Conservation (phyloP, 2,888 invertebrate genomes). For the Salpingus planirostris region DNA sequence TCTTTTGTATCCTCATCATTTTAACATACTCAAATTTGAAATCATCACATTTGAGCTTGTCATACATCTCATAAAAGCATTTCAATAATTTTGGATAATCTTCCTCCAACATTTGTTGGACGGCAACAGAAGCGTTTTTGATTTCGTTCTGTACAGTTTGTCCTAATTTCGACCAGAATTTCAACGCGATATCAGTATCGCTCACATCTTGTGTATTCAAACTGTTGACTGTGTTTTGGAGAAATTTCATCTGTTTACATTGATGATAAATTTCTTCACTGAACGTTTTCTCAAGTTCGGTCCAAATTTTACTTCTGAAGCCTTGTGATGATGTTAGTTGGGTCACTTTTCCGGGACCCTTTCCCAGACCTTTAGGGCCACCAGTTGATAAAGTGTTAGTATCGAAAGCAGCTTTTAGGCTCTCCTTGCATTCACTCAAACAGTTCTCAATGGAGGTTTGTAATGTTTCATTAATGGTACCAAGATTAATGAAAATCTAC, state of each 20-base stretch:
- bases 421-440: conserved; percentile 46
- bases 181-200: conserved; percentile 42
- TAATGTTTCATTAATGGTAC: conserved; percentile 44
- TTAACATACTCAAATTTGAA: conserved; percentile 49
- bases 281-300: conserved; percentile 78
- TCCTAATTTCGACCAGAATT: conserved; percentile 48
- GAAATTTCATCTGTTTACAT: conserved; percentile 51
- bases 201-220: conserved; percentile 44
- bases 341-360: conserved; percentile 51
- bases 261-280: conserved; percentile 63
- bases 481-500: conserved; percentile 39
- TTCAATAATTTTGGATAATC: conserved; percentile 82
- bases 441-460: conserved; percentile 46
- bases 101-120: conserved; percentile 77
- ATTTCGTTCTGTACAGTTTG: conserved; percentile 45
- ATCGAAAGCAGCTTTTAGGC: conserved; percentile 46
- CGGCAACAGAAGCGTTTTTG: conserved; percentile 46
- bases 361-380: conserved; percentile 20
- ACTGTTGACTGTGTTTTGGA: conserved; percentile 44
- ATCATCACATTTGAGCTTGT: conserved; percentile 54
- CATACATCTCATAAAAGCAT: conserved; percentile 67
- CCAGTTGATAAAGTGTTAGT: conserved; percentile 22
- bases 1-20: too few relatives aligned
- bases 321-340: conserved; percentile 38
- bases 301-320: conserved; percentile 69